Conservation (phyloP, 1,140 invertebrate species). For the Drosophila chauvacae region DNA sequence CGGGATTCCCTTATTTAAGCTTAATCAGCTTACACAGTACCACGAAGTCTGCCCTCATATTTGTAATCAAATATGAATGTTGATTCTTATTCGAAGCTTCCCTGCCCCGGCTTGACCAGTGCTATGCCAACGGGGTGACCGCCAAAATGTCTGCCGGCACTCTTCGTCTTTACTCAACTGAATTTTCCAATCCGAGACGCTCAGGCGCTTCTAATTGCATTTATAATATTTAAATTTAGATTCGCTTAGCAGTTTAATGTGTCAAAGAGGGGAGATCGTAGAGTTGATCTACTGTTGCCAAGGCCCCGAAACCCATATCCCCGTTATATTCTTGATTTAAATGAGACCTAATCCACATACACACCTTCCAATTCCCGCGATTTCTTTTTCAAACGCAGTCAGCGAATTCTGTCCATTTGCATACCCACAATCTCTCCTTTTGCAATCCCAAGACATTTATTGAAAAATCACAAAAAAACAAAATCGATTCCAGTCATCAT, state of each 20-base stretch:
- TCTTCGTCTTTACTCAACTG: conserved; percentile 41
- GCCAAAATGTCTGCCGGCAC: conserved; percentile 55
- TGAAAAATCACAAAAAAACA: background rate
- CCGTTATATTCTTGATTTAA: conserved; percentile 27
- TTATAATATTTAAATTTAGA: conserved; percentile 3
- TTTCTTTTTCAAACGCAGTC: conserved; percentile 42
- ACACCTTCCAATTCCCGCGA: conserved; percentile 16
- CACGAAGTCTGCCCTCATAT: conserved; percentile 1
- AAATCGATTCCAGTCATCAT: conserved; percentile 31
- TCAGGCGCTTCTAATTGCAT: conserved; percentile 7
- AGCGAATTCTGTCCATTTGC: conserved; percentile 43
- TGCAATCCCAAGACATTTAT: conserved; percentile 19
- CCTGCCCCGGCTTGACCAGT: background rate
- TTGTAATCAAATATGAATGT: background rate
- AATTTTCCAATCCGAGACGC: background rate
- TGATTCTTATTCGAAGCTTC: conserved; percentile 5
- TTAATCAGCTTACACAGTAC: conserved; percentile 11
- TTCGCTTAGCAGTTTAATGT: background rate
- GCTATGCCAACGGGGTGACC: background rate
- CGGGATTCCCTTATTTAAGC: no score
- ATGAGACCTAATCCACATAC: conserved; percentile 10
- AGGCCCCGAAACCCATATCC: background rate
- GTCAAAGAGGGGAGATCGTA: background rate
- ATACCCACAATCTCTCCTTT: conserved; percentile 52
- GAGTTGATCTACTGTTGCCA: conserved; percentile 16